phyloP scores from a whole-genome alignment of 2,113 vertebrate species.

The Sinocyclocheilus rhinocerous region DNA sequence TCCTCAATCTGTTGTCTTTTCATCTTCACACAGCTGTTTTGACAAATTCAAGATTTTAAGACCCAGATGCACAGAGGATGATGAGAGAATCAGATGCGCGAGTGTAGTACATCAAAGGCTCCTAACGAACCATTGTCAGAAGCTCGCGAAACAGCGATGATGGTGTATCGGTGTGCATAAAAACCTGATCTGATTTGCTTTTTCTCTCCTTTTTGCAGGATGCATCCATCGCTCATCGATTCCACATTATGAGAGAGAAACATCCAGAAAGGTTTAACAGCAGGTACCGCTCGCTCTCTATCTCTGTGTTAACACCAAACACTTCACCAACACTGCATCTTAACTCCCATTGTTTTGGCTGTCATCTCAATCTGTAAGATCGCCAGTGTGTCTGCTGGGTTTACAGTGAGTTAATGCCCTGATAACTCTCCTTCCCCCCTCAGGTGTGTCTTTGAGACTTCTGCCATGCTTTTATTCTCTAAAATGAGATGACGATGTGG shows the following conservation, averaged over 20 bases:
- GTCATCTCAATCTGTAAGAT: slow-evolving; percentile 49
- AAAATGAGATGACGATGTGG: neutral
- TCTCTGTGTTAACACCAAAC: slow-evolving; percentile 38
- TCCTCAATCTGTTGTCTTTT: slow-evolving; percentile 39
- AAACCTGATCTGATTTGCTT: neutral
- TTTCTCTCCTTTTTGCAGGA: slow-evolving; percentile 73
- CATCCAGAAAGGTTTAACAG: slow-evolving; percentile 93
- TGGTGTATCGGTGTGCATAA: neutral
- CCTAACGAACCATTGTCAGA: slow-evolving; percentile 30
- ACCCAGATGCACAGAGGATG: slow-evolving; percentile 27
- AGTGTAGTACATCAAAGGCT: slow-evolving; percentile 15
- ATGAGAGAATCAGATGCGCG: neutral
- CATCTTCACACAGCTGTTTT: slow-evolving; percentile 38
- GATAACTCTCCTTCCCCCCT: neutral
- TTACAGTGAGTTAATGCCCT: slow-evolving; percentile 39
- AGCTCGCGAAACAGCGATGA: neutral
- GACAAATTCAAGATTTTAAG: slow-evolving; percentile 14
- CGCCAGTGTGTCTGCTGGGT: slow-evolving; percentile 41
- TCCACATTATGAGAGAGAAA: slow-evolving; percentile 96
- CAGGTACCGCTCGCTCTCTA: slow-evolving; percentile 73
- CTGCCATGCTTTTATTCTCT: neutral
- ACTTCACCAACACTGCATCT: slow-evolving; percentile 53
- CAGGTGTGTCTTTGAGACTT: slow-evolving; percentile 3
- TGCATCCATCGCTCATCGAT: slow-evolving; percentile 91
- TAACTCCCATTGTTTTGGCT: slow-evolving; percentile 53